These are phyloP conservation scores for Tachyglossus aculeatus DNA, from an alignment of 2,797 vertebrate genomes.

Conservation along the genomic window DNA sequence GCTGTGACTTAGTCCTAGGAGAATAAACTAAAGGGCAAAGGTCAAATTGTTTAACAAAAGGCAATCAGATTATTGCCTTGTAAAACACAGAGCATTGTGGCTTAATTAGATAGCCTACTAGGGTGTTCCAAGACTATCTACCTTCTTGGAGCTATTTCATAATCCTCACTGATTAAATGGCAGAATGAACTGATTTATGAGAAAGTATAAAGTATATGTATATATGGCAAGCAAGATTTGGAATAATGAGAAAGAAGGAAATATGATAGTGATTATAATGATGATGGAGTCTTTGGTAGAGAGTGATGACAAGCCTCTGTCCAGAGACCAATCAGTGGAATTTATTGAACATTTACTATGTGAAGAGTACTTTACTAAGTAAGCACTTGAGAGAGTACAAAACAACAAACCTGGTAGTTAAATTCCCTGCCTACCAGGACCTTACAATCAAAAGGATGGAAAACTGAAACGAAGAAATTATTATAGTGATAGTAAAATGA, in stretches of 20 bases:
- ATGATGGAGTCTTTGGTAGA: no score
- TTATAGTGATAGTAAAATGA: no score
- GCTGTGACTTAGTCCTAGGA: constrained; percentile 40
- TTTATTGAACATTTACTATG: no score
- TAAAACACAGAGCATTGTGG: constrained; percentile 31
- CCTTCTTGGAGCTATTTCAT: constrained; percentile 17
- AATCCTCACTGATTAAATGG: neutral
- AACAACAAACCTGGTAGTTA: no score
- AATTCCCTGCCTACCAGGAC: no score
- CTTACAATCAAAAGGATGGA: neutral
- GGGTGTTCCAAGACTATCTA: constrained; percentile 10
- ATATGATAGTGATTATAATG: neutral
- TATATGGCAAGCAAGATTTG: neutral
- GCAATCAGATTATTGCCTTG: constrained; percentile 61
- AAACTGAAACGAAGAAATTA: constrained; percentile 11
- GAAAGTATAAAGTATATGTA: neutral
- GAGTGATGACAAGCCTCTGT: no score
- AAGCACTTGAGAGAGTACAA: no score
- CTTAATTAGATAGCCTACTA: constrained; percentile 45
- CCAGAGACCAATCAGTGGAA: no score
- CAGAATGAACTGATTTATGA: constrained; percentile 29
- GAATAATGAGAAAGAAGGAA: neutral
- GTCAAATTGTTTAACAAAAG: constrained; percentile 49
- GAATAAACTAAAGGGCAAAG: constrained; percentile 50
- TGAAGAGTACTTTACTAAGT: no score